Evolutionary conservation across 1,140 invertebrate species (phyloP).

Genomic region (Coelopa frigida): DNA sequence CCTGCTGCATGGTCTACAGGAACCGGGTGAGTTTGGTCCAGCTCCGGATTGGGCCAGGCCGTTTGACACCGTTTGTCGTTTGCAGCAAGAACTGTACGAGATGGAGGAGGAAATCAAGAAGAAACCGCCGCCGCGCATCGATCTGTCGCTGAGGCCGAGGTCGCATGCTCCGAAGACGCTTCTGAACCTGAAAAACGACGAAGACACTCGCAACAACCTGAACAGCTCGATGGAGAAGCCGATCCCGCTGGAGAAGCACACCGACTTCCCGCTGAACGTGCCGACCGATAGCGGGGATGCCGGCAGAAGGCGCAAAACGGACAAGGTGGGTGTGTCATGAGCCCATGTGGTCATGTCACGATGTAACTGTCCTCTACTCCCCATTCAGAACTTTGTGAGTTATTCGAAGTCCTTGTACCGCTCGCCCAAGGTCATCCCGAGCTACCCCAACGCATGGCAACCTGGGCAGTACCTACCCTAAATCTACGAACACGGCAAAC

Average conservation of each 20-base stretch:
- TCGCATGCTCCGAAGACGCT: constrained; percentile 16
- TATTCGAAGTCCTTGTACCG: constrained; percentile 27
- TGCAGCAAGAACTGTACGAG: constrained; percentile 36
- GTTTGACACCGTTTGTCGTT: neutral
- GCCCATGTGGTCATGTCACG: neutral
- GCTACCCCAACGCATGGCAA: constrained; percentile 10
- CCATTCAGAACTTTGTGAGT: constrained; percentile 25
- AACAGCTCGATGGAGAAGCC: constrained; percentile 7
- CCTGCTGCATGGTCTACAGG: constrained; percentile 55
- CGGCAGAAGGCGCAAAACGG: constrained; percentile 18
- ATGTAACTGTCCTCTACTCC: neutral
- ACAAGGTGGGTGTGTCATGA: constrained; percentile 17
- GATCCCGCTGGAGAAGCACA: neutral
- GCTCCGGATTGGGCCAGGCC: neutral
- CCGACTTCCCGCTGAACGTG: constrained; percentile 1
- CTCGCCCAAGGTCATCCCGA: constrained; percentile 20
- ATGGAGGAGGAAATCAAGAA: constrained; percentile 33
- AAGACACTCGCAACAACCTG: neutral
- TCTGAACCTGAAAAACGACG: neutral
- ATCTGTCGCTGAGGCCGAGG: constrained; percentile 25
- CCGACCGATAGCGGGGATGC: neutral
- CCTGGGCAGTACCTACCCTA: constrained; percentile 16
- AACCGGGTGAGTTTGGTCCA: constrained; percentile 25
- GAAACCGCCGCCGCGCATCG: constrained; percentile 32
- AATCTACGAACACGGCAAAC: too few species aligned